Conservation (phyloP, 2,888 invertebrate species). For the Synergus itoensis region DNA sequence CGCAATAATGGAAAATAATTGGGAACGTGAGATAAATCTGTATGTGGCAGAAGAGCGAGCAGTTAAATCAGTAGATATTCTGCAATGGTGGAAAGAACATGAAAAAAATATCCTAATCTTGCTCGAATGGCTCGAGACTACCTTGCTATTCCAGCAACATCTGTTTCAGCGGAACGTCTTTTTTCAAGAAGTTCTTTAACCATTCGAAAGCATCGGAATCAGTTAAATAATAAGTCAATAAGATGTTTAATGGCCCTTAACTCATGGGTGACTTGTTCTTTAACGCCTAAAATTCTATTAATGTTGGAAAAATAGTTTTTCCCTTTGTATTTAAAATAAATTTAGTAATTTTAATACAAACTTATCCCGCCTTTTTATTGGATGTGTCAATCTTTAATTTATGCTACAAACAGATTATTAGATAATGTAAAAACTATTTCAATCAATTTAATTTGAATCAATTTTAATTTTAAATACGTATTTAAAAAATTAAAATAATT, state of each 20-base stretch:
- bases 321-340: no score
- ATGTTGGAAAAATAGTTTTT: no score
- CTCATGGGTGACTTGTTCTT: slow-evolving; percentile 1
- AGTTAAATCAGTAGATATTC: not conserved
- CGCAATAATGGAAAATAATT: not conserved
- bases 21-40: not conserved
- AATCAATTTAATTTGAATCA: no score
- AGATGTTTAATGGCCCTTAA: slow-evolving; percentile 18
- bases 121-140: slow-evolving; percentile 11
- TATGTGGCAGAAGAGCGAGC: slow-evolving; percentile 12
- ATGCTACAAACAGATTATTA: no score
- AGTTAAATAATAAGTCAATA: not conserved
- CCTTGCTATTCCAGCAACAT: slow-evolving; percentile 4
- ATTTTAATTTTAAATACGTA: no score
- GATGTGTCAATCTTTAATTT: no score
- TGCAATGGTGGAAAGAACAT: slow-evolving; percentile 32
- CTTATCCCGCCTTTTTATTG: no score
- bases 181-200: slow-evolving; percentile 21
- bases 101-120: not conserved
- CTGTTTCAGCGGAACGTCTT: not conserved
- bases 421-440: no score
- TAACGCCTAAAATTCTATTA: not conserved
- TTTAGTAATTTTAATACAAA: no score
- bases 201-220: slow-evolving; percentile 6
- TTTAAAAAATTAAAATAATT: no score